These are phyloP conservation scores for Dendropsophus ebraccatus DNA, from an alignment of 2,113 vertebrate species.

Conservation along the genomic window DNA sequence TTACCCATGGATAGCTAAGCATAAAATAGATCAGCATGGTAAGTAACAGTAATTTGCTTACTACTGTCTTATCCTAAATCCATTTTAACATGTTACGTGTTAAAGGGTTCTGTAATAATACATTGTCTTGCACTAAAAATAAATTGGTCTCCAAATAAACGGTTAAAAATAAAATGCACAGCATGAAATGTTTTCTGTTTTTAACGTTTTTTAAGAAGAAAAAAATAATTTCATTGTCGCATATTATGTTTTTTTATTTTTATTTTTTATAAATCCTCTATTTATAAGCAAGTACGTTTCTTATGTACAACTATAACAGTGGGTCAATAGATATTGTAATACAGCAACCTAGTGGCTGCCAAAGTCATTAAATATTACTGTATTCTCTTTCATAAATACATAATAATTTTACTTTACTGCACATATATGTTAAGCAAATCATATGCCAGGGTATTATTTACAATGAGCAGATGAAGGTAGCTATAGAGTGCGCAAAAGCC, in stretches of 20 bases:
- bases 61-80: neutral
- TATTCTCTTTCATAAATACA: slow-evolving; percentile 70
- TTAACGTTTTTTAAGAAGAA: slow-evolving; percentile 47
- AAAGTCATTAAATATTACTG: slow-evolving; percentile 75
- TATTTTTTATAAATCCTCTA: slow-evolving; percentile 57
- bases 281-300: slow-evolving; percentile 59
- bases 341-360: slow-evolving; percentile 76
- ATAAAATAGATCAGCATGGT: slow-evolving; percentile 36
- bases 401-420: slow-evolving; percentile 67
- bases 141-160: slow-evolving; percentile 1
- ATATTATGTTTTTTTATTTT: slow-evolving; percentile 44
- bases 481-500: slow-evolving; percentile 63
- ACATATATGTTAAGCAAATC: slow-evolving; percentile 64
- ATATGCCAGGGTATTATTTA: slow-evolving; percentile 55
- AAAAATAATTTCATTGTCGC: slow-evolving; percentile 48
- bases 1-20: neutral
- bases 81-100: slow-evolving; percentile 14
- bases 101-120: slow-evolving; percentile 10
- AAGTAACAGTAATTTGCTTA: slow-evolving; percentile 32
- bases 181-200: slow-evolving; percentile 9
- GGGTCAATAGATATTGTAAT: slow-evolving; percentile 74
- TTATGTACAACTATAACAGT: slow-evolving; percentile 74
- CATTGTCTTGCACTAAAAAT: slow-evolving; percentile 1
- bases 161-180: slow-evolving; percentile 30
- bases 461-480: slow-evolving; percentile 47